Percentiles rank a stretch among this genome's conserved stretches.
Conservation (phyloP, 2,113 vertebrate genomes). For the Cyanocitta stelleri region DNA sequence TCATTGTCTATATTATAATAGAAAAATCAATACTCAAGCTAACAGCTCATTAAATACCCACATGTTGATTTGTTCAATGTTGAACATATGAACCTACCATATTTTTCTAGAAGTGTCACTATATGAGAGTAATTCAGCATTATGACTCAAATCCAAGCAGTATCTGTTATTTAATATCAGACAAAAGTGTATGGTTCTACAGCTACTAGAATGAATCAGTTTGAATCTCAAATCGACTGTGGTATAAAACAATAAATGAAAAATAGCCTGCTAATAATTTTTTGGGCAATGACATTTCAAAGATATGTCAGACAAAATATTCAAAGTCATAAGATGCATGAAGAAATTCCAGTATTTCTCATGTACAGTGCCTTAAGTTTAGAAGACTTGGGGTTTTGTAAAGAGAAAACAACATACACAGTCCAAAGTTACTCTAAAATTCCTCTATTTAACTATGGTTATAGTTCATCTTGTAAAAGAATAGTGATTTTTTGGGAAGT, state of each 20-base stretch:
- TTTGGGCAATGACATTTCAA: background rate
- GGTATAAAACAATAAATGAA: background rate
- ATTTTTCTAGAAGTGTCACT: background rate
- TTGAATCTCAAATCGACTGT: background rate
- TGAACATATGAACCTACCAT: background rate
- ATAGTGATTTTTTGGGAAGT: rapidly evolving
- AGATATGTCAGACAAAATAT: background rate
- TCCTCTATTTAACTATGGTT: background rate
- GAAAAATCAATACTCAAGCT: background rate
- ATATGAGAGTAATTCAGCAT: background rate
- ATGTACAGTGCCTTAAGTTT: background rate
- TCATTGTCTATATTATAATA: background rate
- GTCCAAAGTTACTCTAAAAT: background rate
- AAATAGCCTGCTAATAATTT: background rate
- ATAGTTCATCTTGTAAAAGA: background rate
- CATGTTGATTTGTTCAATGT: background rate
- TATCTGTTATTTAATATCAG: background rate
- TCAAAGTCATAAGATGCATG: background rate
- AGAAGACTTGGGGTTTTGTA: background rate
- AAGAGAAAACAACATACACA: background rate
- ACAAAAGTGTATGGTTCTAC: background rate
- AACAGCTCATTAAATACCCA: background rate
- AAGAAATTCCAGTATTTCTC: background rate
- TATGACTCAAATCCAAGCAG: background rate
- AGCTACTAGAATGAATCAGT: background rate